Evolutionary conservation across 2,888 invertebrate species (phyloP).

Genomic region (Cryptocephalus primarius): DNA sequence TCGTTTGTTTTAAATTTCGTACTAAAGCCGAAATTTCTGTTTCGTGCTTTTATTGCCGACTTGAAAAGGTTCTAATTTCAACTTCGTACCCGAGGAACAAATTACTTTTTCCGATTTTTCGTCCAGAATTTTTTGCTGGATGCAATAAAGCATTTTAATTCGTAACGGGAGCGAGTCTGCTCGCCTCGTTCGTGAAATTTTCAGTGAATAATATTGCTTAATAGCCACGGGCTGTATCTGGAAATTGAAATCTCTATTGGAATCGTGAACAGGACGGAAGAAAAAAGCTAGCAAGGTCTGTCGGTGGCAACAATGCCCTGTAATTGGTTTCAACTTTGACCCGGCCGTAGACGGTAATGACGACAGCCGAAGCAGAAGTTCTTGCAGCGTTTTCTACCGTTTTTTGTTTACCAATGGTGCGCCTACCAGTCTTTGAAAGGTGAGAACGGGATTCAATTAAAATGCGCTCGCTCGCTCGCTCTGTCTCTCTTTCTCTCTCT

Average conservation of each 20-base stretch:
- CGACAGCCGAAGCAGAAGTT: slow-evolving; percentile 5
- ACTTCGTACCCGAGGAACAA: no score
- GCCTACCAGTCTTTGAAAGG: neutral
- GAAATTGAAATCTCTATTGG: slow-evolving; percentile 34
- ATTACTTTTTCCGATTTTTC: no score
- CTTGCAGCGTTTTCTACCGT: slow-evolving; percentile 5
- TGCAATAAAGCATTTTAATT: no score
- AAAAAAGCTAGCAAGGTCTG: slow-evolving; percentile 21
- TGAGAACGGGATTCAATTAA: no score
- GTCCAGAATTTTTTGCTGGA: no score
- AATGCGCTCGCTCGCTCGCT: no score
- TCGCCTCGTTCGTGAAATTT: slow-evolving; percentile 1
- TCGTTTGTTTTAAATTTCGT: no score
- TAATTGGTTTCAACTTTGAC: slow-evolving; percentile 38
- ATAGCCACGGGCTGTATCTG: slow-evolving; percentile 15
- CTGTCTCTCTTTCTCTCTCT: no score
- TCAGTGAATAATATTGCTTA: slow-evolving; percentile 12
- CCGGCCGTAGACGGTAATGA: slow-evolving; percentile 31
- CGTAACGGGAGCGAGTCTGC: no score
- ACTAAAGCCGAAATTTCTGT: no score
- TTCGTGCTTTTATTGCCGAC: no score
- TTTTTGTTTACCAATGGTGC: neutral
- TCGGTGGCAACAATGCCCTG: slow-evolving; percentile 36
- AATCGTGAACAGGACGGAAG: slow-evolving; percentile 10
- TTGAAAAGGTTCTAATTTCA: no score